Evolutionary conservation across 1,140 invertebrate genomes (phyloP).

Genomic region (Anastrepha obliqua): DNA sequence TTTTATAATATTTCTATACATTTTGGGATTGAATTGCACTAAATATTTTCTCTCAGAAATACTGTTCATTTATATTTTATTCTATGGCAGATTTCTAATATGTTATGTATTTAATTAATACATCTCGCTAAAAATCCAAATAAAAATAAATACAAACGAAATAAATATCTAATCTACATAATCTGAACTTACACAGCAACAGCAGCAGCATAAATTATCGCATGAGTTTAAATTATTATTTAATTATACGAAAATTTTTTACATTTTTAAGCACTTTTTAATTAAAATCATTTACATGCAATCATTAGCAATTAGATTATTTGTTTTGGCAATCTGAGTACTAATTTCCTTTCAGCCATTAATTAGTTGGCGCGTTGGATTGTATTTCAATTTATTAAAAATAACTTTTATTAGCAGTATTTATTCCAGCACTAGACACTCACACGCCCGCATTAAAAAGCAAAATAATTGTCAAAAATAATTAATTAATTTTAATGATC

Average conservation of each 20-base stretch:
- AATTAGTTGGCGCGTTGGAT: not conserved
- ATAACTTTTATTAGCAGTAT: not conserved
- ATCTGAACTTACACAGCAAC: no score
- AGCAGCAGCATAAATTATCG: not conserved
- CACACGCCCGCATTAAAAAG: not conserved
- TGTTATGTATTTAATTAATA: no score
- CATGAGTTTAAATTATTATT: not conserved
- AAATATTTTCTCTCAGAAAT: no score
- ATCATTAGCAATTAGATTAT: not conserved
- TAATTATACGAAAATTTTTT: not conserved
- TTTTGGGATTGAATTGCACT: no score
- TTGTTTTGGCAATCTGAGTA: not conserved
- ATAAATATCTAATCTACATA: no score
- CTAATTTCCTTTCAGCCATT: not conserved
- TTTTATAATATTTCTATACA: no score
- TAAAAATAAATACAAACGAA: no score
- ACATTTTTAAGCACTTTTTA: not conserved
- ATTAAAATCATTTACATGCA: not conserved
- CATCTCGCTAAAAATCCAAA: no score
- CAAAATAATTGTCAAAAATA: not conserved
- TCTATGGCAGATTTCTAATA: no score
- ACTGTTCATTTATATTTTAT: no score
- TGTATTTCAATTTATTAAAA: not conserved
- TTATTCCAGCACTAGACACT: not conserved
- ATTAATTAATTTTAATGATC: constrained; percentile 37